These are phyloP conservation scores for Mionectes olivaceus DNA, from an alignment of 2,797 vertebrate species.

Conservation along the genomic window DNA sequence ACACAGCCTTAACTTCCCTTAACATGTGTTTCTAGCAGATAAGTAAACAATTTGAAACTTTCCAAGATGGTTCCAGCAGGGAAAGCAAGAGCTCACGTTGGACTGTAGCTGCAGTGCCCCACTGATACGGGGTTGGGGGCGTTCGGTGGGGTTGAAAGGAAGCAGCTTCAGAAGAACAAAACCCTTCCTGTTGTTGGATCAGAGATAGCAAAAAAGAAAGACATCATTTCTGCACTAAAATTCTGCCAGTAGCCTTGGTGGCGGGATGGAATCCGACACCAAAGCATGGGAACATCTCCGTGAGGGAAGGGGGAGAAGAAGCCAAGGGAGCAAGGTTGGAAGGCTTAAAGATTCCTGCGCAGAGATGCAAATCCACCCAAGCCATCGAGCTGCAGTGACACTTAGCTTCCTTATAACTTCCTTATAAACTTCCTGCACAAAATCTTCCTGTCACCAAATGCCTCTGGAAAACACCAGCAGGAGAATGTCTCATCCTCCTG, in stretches of 20 bases:
- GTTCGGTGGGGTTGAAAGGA: conserved; percentile 26
- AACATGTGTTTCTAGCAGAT: conserved; percentile 94
- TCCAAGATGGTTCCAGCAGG: conserved; percentile 69
- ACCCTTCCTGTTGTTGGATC: conserved; percentile 34
- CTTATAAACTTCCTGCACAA: not conserved
- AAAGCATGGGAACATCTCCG: not conserved
- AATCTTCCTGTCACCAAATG: not conserved
- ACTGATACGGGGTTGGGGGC: conserved; percentile 10
- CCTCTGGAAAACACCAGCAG: not conserved
- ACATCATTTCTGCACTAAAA: not conserved
- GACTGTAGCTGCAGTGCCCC: not conserved
- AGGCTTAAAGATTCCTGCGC: not conserved
- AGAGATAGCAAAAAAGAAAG: conserved; percentile 27
- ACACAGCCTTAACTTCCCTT: conserved; percentile 90
- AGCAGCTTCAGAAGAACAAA: not conserved
- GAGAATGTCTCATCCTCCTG: not conserved
- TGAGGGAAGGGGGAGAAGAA: not conserved
- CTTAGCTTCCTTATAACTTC: not conserved
- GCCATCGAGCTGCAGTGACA: not conserved
- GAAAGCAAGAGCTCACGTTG: not conserved
- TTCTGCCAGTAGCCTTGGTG: not conserved
- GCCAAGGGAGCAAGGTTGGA: not conserved
- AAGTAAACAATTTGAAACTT: conserved; percentile 95
- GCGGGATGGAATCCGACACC: not conserved
- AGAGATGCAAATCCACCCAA: not conserved